A percentile compares a stretch with the other conserved stretches of the same genome.
Conservation (phyloP, 2,797 vertebrate species). For the Apogon talboti region DNA sequence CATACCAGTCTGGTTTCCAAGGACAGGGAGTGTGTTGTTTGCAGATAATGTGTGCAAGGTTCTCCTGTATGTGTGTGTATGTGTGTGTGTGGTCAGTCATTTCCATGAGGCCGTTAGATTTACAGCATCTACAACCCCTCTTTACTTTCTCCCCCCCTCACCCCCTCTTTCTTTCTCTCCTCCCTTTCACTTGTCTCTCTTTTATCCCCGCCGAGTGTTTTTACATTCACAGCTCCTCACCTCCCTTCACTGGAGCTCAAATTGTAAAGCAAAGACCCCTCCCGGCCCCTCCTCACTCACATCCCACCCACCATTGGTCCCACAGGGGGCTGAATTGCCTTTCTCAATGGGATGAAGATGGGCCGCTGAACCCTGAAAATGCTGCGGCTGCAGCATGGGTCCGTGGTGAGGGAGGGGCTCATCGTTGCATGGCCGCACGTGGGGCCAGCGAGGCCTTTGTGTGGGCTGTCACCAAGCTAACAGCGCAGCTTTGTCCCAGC, state of each 20-base stretch:
- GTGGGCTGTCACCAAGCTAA: slow-evolving; percentile 59
- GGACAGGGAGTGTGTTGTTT: slow-evolving; percentile 60
- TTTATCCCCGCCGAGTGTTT: slow-evolving; percentile 50
- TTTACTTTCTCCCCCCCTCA: slow-evolving; percentile 18
- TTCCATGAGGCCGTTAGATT: slow-evolving; percentile 60
- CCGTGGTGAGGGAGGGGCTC: slow-evolving; percentile 26
- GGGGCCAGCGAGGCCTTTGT: slow-evolving; percentile 57
- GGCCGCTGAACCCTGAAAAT: slow-evolving; percentile 14
- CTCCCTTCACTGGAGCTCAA: slow-evolving; percentile 44
- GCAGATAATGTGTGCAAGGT: slow-evolving; percentile 22
- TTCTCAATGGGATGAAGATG: slow-evolving; percentile 48
- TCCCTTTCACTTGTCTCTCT: slow-evolving; percentile 55
- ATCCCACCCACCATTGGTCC: slow-evolving; percentile 1
- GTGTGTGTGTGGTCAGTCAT: slow-evolving; percentile 56
- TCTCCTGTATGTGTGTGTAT: slow-evolving; percentile 17
- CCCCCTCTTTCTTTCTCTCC: slow-evolving; percentile 16
- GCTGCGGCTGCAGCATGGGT: slow-evolving; percentile 35
- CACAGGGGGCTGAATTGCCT: slow-evolving; percentile 62
- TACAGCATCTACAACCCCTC: slow-evolving; percentile 37
- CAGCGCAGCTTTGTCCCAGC: slow-evolving; percentile 43
- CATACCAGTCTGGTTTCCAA: slow-evolving; percentile 58
- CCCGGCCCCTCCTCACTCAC: slow-evolving; percentile 11
- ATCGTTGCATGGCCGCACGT: slow-evolving; percentile 39
- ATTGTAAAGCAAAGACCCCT: slow-evolving; percentile 43
- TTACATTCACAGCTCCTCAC: slow-evolving; percentile 47